Conservation (phyloP, 2,113 vertebrate species). For the Galemys pyrenaicus region DNA sequence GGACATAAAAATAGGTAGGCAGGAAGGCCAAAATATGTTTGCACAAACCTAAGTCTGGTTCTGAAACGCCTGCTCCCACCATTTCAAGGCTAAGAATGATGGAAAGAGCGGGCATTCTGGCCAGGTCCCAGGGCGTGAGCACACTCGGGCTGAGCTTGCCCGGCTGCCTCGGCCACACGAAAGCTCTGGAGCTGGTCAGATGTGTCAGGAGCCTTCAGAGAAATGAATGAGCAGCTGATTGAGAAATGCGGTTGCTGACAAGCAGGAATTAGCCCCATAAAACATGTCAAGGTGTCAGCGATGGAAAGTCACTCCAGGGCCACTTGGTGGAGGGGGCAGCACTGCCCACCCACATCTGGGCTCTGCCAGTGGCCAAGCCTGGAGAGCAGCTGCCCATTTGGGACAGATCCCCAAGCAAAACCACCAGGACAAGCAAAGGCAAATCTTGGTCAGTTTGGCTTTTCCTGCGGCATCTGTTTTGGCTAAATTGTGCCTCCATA, state of each 20-base stretch:
- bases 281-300: conserved; percentile 65
- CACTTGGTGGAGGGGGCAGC: conserved; percentile 11
- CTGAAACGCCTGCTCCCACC: conserved; percentile 74
- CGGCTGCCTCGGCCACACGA: not conserved
- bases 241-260: conserved; percentile 69
- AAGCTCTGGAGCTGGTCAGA: conserved; percentile 44
- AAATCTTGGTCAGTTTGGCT: not conserved
- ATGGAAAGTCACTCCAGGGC: conserved; percentile 12
- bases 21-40: conserved; percentile 78
- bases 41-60: conserved; percentile 72
- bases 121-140: conserved; percentile 59
- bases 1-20: conserved; percentile 79
- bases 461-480: not conserved
- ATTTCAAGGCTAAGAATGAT: conserved; percentile 74
- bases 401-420: not conserved
- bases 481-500: not conserved
- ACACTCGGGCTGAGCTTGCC: not conserved
- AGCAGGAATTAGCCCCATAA: conserved; percentile 69
- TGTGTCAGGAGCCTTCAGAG: conserved; percentile 67
- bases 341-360: conserved; percentile 1
- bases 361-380: not conserved
- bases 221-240: conserved; percentile 73
- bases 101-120: conserved; percentile 67
- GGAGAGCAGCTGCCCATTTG: not conserved
- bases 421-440: not conserved